Evolutionary conservation across 2,797 vertebrate genomes (phyloP).

Genomic region (Anguilla anguilla): DNA sequence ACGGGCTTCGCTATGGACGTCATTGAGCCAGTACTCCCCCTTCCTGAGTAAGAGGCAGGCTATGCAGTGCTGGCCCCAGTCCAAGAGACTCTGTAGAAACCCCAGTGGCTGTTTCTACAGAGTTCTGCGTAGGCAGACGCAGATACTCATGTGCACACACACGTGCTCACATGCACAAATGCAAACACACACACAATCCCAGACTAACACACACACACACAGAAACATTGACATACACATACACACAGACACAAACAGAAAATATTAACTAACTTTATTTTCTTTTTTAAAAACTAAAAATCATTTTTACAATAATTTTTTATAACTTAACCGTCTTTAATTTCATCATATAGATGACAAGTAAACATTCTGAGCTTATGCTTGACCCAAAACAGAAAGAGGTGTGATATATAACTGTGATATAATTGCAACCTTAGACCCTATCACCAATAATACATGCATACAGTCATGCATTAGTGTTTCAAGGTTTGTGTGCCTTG

Average conservation of each 20-base stretch:
- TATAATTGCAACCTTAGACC: no score
- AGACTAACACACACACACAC: not conserved
- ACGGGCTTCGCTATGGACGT: constrained; percentile 34
- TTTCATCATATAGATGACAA: not conserved
- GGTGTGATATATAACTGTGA: not conserved
- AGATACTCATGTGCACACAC: not conserved
- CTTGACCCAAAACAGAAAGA: not conserved
- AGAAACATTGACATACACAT: not conserved
- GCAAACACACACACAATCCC: not conserved
- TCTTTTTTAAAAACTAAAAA: not conserved
- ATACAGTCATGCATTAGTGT: no score
- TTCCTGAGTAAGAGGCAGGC: constrained; percentile 35
- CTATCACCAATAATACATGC: no score
- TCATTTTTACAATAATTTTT: no score
- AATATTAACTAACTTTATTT: not conserved
- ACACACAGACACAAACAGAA: not conserved
- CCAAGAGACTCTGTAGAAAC: constrained; percentile 1
- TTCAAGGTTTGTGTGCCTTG: no score
- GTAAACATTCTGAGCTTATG: not conserved
- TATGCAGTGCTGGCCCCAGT: constrained; percentile 23
- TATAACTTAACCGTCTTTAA: not conserved
- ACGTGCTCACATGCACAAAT: constrained; percentile 22
- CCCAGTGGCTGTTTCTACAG: constrained; percentile 6
- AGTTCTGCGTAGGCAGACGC: not conserved
- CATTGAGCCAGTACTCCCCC: constrained; percentile 29